phyloP scores from a whole-genome alignment of 2,888 invertebrate species.

The Neocrepidodera transversa region DNA sequence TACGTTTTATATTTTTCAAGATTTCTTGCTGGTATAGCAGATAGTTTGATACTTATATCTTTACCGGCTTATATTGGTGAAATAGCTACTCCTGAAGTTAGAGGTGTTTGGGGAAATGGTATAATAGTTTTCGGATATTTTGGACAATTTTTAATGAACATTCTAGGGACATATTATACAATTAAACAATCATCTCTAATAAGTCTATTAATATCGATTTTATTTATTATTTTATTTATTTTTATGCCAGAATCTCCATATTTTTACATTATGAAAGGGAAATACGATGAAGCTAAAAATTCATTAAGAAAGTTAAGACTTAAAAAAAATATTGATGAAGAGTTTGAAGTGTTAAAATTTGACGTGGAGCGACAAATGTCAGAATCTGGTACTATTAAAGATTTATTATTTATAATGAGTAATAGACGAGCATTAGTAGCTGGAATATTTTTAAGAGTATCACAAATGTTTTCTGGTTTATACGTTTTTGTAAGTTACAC shows the following conservation, averaged over 20 bases:
- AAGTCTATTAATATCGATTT: constrained; percentile 65
- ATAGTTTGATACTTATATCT: constrained; percentile 43
- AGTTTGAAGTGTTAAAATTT: constrained; percentile 43
- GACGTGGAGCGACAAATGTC: constrained; percentile 51
- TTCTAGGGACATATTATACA: constrained; percentile 63
- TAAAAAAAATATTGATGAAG: constrained; percentile 44
- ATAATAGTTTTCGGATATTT: constrained; percentile 45
- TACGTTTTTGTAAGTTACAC: constrained; percentile 48
- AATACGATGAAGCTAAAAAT: constrained; percentile 42
- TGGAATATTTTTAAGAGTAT: constrained; percentile 45
- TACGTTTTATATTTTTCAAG: constrained; percentile 51
- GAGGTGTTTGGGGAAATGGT: constrained; percentile 51
- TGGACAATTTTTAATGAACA: constrained; percentile 55
- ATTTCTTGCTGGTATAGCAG: constrained; percentile 46
- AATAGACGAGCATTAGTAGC: constrained; percentile 49
- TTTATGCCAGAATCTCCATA: constrained; percentile 67
- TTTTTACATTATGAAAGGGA: constrained; percentile 45
- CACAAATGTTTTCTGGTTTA: constrained; percentile 51
- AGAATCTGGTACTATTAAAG: constrained; percentile 51
- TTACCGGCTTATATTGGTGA: constrained; percentile 52
- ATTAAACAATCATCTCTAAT: constrained; percentile 64
- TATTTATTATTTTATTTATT: constrained; percentile 64
- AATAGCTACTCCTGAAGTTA: constrained; percentile 48
- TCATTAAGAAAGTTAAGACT: constrained; percentile 44
- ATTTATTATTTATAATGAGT: constrained; percentile 46